phyloP scores from a whole-genome alignment of 2,888 invertebrate genomes.

The Zootermopsis nevadensis region DNA sequence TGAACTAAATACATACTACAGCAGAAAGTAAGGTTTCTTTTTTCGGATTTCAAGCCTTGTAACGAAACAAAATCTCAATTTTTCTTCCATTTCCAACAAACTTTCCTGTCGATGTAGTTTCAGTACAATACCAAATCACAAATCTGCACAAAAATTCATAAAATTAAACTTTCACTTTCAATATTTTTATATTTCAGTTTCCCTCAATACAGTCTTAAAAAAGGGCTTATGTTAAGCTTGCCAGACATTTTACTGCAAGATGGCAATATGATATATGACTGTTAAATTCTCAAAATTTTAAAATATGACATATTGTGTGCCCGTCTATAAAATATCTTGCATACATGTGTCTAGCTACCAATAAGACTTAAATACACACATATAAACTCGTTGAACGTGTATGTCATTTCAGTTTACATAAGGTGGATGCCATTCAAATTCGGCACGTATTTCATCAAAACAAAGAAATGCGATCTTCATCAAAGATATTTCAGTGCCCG shows the following conservation, averaged over 20 bases:
- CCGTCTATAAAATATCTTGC: background rate
- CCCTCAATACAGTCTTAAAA: too few relatives aligned
- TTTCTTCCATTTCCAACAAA: background rate
- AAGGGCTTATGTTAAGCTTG: background rate
- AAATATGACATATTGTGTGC: background rate
- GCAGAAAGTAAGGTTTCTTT: background rate
- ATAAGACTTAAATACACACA: background rate
- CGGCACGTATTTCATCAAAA: background rate
- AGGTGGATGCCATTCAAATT: background rate
- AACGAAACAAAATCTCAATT: background rate
- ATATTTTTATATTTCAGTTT: too few relatives aligned
- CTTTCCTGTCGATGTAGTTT: too few relatives aligned
- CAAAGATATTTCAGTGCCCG: background rate
- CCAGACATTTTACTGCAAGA: background rate
- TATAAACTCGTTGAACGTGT: slow-evolving; percentile 11
- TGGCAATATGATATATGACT: background rate
- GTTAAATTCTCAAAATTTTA: background rate
- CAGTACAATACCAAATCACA: too few relatives aligned
- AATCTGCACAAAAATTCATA: too few relatives aligned
- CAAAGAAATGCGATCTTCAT: background rate
- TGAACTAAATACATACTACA: background rate
- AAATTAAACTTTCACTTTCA: too few relatives aligned
- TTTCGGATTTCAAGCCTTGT: background rate
- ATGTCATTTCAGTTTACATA: background rate
- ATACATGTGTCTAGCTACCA: slow-evolving; percentile 18